Conservation (phyloP, 2,888 invertebrate species). For the Crossocerus cetratus region DNA sequence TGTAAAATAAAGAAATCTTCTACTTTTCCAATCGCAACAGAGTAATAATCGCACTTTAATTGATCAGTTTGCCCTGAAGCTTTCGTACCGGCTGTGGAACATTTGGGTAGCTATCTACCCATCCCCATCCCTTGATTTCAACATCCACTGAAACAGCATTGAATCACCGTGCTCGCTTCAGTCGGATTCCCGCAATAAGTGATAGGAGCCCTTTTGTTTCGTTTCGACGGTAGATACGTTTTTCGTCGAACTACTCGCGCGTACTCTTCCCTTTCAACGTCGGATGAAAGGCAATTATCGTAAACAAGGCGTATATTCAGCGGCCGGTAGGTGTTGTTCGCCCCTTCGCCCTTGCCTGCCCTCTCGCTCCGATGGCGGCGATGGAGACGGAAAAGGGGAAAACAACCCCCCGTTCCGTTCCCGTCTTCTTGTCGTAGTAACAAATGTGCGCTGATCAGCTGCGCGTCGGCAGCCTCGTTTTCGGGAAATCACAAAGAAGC, state of each 20-base stretch:
- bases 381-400: conserved; percentile 26
- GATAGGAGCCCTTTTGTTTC: background rate
- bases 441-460: conserved; percentile 33
- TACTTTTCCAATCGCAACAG: too few relatives aligned
- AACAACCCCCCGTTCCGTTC: conserved; percentile 26
- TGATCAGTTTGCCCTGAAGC: too few relatives aligned
- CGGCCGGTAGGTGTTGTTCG: conserved; percentile 23
- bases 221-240: background rate
- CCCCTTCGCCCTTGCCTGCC: conserved; percentile 35
- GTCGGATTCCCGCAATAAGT: background rate
- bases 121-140: background rate
- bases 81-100: too few relatives aligned
- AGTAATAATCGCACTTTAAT: too few relatives aligned
- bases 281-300: conserved; percentile 34
- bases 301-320: conserved; percentile 31
- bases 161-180: background rate
- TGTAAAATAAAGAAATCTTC: too few relatives aligned
- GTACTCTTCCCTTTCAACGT: background rate
- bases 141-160: too few relatives aligned
- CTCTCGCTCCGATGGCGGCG: conserved; percentile 24
- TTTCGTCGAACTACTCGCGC: background rate
- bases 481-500: background rate
- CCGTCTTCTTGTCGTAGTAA: conserved; percentile 25
- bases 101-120: background rate
- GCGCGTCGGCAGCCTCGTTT: background rate